Conservation (phyloP, 2,113 vertebrate genomes). For the Eulemur rufifrons region DNA sequence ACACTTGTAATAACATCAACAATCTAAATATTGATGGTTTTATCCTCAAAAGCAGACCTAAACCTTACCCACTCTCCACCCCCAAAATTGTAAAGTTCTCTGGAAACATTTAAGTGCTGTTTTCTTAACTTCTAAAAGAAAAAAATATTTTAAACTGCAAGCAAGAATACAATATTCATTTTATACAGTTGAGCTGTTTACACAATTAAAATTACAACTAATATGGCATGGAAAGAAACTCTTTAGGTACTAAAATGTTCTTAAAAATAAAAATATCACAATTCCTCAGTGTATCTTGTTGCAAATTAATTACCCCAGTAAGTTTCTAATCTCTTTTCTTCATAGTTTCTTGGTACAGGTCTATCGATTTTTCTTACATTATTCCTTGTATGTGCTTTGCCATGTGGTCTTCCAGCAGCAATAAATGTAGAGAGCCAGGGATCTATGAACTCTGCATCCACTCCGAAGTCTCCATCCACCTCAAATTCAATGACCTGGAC, state of each 20-base stretch:
- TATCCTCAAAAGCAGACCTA: neutral
- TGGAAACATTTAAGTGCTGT: neutral
- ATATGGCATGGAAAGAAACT: neutral
- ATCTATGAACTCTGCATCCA: neutral
- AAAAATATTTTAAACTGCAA: slow-evolving; percentile 1
- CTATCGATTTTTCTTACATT: neutral
- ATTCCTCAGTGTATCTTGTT: neutral
- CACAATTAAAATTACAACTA: slow-evolving; percentile 26
- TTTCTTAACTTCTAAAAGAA: slow-evolving; percentile 41
- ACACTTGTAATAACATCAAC: neutral
- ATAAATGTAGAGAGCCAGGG: neutral
- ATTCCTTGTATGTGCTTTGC: neutral
- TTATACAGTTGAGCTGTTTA: neutral
- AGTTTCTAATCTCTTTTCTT: neutral
- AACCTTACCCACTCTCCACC: neutral
- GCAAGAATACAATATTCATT: neutral
- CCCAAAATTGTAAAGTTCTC: neutral
- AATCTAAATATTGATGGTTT: neutral
- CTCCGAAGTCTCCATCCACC: neutral
- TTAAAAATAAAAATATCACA: neutral
- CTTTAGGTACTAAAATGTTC: neutral
- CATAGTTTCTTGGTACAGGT: neutral
- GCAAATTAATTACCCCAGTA: neutral
- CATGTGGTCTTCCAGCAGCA: neutral
- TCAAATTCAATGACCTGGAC: neutral